Evolutionary conservation across 2,797 vertebrate species (phyloP), one percentile per base, ranked within the genome.

Genomic region (Muscicapa striata): DNA sequence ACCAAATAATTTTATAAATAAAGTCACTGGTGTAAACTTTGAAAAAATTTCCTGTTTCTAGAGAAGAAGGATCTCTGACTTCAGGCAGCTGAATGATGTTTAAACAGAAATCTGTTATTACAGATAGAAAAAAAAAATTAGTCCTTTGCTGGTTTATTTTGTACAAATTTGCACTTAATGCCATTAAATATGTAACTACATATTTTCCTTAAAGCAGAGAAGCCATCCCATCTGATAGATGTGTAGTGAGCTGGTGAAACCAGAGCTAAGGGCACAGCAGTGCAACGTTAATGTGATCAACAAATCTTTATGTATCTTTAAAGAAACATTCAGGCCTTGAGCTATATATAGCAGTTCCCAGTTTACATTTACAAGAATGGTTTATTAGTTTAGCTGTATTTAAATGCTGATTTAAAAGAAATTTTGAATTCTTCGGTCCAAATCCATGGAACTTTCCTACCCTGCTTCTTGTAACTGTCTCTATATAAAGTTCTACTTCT

Each of bases 1-100:
- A 72, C 51, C n/a, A 75, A 77, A 91, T 77, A 58, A 68, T 78
- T 89, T 85, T 85, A 66, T 69, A 84, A 89, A 86, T 81, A 84
- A 89, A 81, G 12, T 19, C 17, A 49, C 49, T 75, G 68, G 43
- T 84, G 46, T 92, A 92, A 94, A 77, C 61, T 18, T 83, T 7
- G 57, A 76, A 86, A 84, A 73, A 40, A 94, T 81, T 80, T 96
- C 79, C 75, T 85, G 43, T 48, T 78, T 78, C 62, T 58, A 27
- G 66, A 73, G 82, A 89, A 13, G 24, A 30, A 54, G 46, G 27
- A 68, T 52, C 26, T 32, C 11, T 83, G 67, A 13, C 43, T 95
- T 89, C 30, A 30, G 58, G 48, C 66, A 92, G 58, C 72, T 85
- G 86, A 46, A 34, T 7, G 13, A 52, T 66, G 34, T 93, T 93